Percentiles rank a stretch among this genome's conserved stretches.
These are phyloP conservation scores for Caerostris darwini DNA, from an alignment of 1,140 invertebrate species.

Conservation along the genomic window DNA sequence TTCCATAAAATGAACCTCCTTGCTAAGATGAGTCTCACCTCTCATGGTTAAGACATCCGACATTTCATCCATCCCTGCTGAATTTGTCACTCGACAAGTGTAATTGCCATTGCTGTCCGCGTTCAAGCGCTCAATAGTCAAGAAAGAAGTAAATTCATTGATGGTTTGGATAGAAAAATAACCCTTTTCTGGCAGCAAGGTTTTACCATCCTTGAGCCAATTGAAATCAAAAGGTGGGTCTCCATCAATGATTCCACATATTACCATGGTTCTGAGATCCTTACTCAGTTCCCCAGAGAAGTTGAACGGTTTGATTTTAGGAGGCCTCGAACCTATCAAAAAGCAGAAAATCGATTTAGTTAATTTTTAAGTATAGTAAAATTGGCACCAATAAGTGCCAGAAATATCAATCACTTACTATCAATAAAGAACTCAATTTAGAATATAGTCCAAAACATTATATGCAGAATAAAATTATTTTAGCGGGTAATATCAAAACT, in stretches of 20 bases:
- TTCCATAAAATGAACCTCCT: not conserved
- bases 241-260: conserved; percentile 79
- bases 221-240: conserved; percentile 78
- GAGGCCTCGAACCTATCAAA: conserved; percentile 25
- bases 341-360: not conserved
- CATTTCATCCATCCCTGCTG: conserved; percentile 38
- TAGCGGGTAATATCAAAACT: too few species aligned
- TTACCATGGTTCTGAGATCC: conserved; percentile 86
- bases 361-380: too few species aligned
- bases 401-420: too few species aligned
- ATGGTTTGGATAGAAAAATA: not conserved
- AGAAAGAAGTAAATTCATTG: conserved; percentile 81
- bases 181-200: not conserved
- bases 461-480: too few species aligned
- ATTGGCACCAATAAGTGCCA: too few species aligned
- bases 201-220: conserved; percentile 78
- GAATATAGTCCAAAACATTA: too few species aligned
- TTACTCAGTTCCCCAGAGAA: conserved; percentile 84
- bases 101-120: conserved; percentile 79
- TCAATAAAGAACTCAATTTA: too few species aligned
- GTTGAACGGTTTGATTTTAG: conserved; percentile 75
- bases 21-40: conserved; percentile 3
- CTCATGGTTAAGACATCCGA: conserved; percentile 34
- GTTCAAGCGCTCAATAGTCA: conserved; percentile 59
- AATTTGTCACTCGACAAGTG: conserved; percentile 78